Base-by-base conservation (phyloP, 2,113 vertebrate species). In the Alosa alosa region DNA sequence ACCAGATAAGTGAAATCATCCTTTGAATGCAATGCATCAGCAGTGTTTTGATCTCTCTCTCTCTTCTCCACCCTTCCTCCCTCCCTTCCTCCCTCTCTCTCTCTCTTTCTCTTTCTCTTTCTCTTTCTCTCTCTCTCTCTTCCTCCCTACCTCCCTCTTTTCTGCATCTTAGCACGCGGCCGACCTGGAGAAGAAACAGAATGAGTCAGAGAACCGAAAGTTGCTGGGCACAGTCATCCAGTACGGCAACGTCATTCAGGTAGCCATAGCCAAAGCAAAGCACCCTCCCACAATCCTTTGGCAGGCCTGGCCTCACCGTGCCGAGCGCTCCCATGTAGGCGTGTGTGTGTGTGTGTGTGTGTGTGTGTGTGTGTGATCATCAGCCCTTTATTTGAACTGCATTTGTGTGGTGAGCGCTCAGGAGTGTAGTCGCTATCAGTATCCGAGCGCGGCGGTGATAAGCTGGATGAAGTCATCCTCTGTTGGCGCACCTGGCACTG, bases 111-210 rank as follows among this genome's bases (percentile, higher is more conserved):
- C 68, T 75, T 25, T 75, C 25, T 75, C 10, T 13, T 10, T 36
- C 6, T 31, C 68, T 75, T 25, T 75, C 7, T 60, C 57, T 60
- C 18, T 60, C 57, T 60, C 17, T 60, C 57, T 60, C 9, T 20
- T 7, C n/a, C 18, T 64, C 57, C n/a, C 57, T 64, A 18, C n/a
- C 20, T 64, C 20, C n/a, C 60, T 64, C 20, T 49, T 8, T 13
- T 91, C 8, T 92, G 55, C 2, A 46, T 89, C 88, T 11, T 88
- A 99, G 98, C 98, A 99, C 44, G 98, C 98, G 0, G 98, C 98
- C 1, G 98, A 99, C 92, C 89, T 99, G 92, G 98, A 99, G 86
- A 99, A 99, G 95, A 99, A 99, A 86, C 98, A 99, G 90, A 99
- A 99, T 0, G 98, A 99, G 89, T 99, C 98, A 0, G 98, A 99